Evolutionary conservation across 2,888 invertebrate genomes (phyloP), one percentile per base, ranked within the genome.

Genomic region (Nasonovia ribisnigri): DNA sequence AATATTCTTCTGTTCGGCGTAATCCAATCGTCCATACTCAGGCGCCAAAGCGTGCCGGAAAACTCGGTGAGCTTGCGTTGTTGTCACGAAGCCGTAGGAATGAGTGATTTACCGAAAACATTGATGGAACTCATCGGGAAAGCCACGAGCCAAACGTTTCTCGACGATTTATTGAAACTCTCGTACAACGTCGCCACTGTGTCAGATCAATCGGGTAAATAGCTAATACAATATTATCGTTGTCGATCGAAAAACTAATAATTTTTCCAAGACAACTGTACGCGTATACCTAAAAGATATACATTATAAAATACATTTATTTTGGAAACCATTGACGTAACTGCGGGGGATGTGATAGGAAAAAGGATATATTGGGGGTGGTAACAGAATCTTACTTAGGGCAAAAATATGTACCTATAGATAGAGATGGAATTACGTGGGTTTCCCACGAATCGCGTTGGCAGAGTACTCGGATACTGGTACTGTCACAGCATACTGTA

Each of bases 41-140:
- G 93, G 84, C 42, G 93, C 20, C 93, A 93, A 36, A 46, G 4
- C 6, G 89, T 93, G 11, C 84, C 89, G 26, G 84, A 93, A 84
- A 93, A 93, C 36, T 89, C 93, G 11, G 48, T 93, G 2, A 11
- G 48, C 8, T 36, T 93, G 26, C 16, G 3, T 13, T 84, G 57
- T 42, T 93, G 77, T 48, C 26, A 93, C 51, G 89, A 93, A 42
- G 93, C 93, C 10, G 29, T 93, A 26, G 93, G 90, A 84, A 48
- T 24, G 42, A 93, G 93, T 24, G 84, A 46, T 36, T 67, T 93
- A 26, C 93, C 93, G 48, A 13, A 3, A 46, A 89, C 89, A 16
- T 48, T 93, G 36, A 90, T 93, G 88, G 29, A 60, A 11, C 46
- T 89, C 6, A 20, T 93, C 84, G 54, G 36, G 0, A 57, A 67